Evolutionary conservation across 2,888 invertebrate species (phyloP), one percentile per base, ranked within the genome.

Genomic region (Eledona agricola): DNA sequence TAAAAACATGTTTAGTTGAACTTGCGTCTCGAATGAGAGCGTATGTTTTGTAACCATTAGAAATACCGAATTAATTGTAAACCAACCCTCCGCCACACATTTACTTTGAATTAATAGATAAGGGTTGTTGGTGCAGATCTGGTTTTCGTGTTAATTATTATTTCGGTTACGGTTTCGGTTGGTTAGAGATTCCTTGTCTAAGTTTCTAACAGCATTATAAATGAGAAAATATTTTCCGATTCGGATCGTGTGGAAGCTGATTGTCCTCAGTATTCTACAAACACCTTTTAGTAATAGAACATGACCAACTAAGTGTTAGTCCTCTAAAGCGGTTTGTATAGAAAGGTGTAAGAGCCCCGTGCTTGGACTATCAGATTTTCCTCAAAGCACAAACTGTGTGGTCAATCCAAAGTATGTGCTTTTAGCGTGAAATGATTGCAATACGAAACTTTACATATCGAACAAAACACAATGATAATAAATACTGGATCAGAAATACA

Each of bases 261-360:
- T n/a, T n/a, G n/a, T 34, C 20, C 4, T 2, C 10, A 2, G 19
- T 2, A 7, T 11, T n/a, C 13, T 13, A 15, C 12, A 25, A 26
- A 38, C 26, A 38, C 26, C 15, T 38, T 25, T 10, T 13, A 7
- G 5, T 26, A 19, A 26, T 26, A 38, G 17, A 38, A 7, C 37
- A 23, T 6, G 37, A 4, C 15, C 20, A 37, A 38, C 38, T 38
- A 38, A 26, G 38, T 38, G 42, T 29, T 42, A 42, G 42, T 17
- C 19, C n/a, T 28, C 26, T 16, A 16, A 38, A 38, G 38, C 38
- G 38, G 38, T 38, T 38, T 38, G 38, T 38, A 28, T 17, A 26
- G 38, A 38, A 38, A 38, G 38, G 38, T 38, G 26, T 26, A 38
- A 38, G 38, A 38, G 38, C 38, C n/a, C n/a, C n/a, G 38, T 38